A percentile compares a stretch with the other conserved stretches of the same genome.
Evolutionary conservation across 2,113 vertebrate genomes (phyloP).

Genomic region (Prolemur simus): DNA sequence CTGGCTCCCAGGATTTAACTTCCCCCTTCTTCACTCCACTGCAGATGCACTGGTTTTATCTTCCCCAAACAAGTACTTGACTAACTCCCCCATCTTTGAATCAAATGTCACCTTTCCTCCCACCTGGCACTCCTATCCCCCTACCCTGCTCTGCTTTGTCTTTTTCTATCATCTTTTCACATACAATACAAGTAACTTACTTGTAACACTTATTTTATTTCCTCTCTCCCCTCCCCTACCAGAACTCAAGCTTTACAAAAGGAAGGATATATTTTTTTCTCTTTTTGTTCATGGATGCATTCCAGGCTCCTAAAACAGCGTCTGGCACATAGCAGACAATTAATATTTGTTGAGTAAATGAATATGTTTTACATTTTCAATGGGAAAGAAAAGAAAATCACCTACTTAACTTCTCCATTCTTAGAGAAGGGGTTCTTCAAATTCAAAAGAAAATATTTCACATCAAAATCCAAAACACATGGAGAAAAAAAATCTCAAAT

Average conservation of each 20-base stretch:
- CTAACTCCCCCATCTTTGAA: background rate
- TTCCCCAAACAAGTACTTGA: background rate
- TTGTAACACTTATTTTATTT: background rate
- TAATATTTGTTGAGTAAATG: slow-evolving; percentile 20
- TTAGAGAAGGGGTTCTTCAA: background rate
- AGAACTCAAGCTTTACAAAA: background rate
- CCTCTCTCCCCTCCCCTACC: background rate
- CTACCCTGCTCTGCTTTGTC: background rate
- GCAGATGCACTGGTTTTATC: background rate
- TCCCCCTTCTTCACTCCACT: background rate
- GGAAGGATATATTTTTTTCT: background rate
- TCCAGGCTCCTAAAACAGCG: background rate
- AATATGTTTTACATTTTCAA: background rate
- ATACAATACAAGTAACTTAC: background rate
- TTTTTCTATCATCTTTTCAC: background rate
- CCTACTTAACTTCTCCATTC: background rate
- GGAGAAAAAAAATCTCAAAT: background rate
- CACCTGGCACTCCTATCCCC: background rate
- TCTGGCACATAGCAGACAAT: background rate
- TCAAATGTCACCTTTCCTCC: background rate
- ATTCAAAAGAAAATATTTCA: background rate
- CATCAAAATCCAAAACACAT: background rate
- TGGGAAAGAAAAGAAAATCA: background rate
- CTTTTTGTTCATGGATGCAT: background rate
- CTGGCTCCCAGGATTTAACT: background rate